Evolutionary conservation across 2,113 vertebrate genomes (phyloP), one percentile per base, ranked within the genome.

Genomic region (Erythrocercus mccallii): DNA sequence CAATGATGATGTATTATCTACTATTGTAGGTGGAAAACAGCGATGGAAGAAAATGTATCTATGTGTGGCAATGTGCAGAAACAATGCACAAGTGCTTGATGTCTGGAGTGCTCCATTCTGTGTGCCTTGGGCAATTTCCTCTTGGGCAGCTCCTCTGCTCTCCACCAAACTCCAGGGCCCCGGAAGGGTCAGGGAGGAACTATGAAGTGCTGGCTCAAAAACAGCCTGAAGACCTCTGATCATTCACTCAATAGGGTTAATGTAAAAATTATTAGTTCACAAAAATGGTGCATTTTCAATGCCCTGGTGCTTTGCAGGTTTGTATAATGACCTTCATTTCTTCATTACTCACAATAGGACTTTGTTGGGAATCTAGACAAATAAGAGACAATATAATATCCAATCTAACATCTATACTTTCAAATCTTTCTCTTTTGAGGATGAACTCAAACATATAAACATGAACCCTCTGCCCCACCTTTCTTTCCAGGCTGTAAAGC

Each of bases 381-480:
- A 89, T 24, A 81, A 40, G 10, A 61, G 31, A 40, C 4, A 62
- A 73, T 8, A 3, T 54, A 35, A 47, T 25, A 24, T 23, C 35
- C 56, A 38, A 31, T 62, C 19, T 62, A 61, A 15, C 18, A n/a
- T 8, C 35, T 66, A 1, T 33, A 20, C 21, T 73, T 88, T 33
- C 35, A 78, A 78, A 74, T 50, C 19, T 61, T 83, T 68, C 14
- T 77, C 10, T 73, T 90, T 60, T n/a, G 25, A 16, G 17, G 4
- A 72, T 42, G 33, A 82, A 53, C 31, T 45, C 37, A 85, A 90
- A 79, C 11, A 69, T 23, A 54, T 2, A 6, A 66, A 57, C 12
- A 37, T 1, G 12, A 77, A 18, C 1, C 2, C 9, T 9, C 5
- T 62, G 2, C 4, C 7, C 9, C 11, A 47, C 25, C 8, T 70